phyloP scores from a whole-genome alignment of 2,113 vertebrate genomes.

The Catagonus wagneri region DNA sequence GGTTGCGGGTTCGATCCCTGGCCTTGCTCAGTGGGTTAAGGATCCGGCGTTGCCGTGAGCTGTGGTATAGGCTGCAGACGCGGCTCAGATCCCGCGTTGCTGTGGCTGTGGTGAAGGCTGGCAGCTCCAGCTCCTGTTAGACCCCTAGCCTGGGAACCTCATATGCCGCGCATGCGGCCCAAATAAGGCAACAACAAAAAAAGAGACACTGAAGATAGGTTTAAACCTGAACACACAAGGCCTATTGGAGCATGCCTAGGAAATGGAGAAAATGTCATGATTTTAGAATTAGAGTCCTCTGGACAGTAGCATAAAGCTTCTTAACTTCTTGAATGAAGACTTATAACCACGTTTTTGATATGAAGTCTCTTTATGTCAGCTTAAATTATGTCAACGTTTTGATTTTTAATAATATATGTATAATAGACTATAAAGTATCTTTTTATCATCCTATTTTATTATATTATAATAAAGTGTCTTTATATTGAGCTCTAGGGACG shows the following conservation, averaged over 20 bases:
- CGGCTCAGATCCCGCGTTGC: too few relatives aligned
- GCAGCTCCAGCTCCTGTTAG: too few relatives aligned
- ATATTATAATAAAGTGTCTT: neutral
- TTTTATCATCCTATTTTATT: neutral
- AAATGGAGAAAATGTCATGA: neutral
- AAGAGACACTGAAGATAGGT: neutral
- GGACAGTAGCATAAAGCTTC: neutral
- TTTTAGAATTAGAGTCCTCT: neutral
- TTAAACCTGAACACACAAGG: neutral
- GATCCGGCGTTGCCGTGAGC: too few relatives aligned
- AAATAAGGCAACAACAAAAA: too few relatives aligned
- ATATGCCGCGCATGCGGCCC: too few relatives aligned
- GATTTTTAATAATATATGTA: neutral
- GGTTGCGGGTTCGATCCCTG: too few relatives aligned
- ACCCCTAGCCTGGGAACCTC: too few relatives aligned
- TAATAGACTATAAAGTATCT: neutral
- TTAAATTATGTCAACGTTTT: neutral
- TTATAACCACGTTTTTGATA: neutral
- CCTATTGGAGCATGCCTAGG: neutral
- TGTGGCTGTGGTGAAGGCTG: too few relatives aligned
- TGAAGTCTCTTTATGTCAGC: neutral
- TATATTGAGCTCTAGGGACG: neutral
- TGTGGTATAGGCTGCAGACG: too few relatives aligned
- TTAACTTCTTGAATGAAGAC: constrained; percentile 5
- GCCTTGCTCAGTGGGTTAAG: too few relatives aligned